Conservation (phyloP, 2,888 invertebrate species). For the Branchipolynoe longqiensis region DNA sequence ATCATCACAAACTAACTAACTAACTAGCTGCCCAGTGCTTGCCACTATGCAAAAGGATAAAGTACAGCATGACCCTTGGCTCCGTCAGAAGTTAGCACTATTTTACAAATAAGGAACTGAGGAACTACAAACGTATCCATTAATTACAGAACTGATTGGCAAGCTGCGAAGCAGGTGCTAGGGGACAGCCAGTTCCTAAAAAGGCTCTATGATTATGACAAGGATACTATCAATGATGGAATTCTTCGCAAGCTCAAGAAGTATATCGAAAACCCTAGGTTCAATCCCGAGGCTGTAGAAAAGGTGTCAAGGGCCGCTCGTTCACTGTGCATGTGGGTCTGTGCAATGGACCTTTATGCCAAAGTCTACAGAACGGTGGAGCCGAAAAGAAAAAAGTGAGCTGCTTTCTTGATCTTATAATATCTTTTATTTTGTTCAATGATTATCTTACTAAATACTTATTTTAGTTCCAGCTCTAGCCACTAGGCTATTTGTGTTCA, state of each 20-base stretch:
- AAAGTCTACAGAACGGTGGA: slow-evolving; percentile 93
- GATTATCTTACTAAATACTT: background rate
- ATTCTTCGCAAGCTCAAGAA: slow-evolving; percentile 88
- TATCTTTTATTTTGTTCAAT: background rate
- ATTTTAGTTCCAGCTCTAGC: background rate
- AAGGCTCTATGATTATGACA: slow-evolving; percentile 91
- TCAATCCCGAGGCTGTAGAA: slow-evolving; percentile 91
- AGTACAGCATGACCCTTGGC: too few species aligned
- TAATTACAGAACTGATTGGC: slow-evolving; percentile 90
- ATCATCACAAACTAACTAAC: too few species aligned
- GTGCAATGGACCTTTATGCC: slow-evolving; percentile 94
- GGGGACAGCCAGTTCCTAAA: slow-evolving; percentile 92
- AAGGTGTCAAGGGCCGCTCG: slow-evolving; percentile 93
- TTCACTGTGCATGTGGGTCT: slow-evolving; percentile 95
- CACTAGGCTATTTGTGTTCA: too few species aligned
- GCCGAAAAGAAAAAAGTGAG: slow-evolving; percentile 91
- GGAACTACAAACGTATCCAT: too few species aligned
- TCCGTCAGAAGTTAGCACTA: too few species aligned
- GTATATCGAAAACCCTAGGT: slow-evolving; percentile 93
- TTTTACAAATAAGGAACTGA: too few species aligned
- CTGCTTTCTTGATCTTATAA: slow-evolving; percentile 63
- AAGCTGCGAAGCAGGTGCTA: slow-evolving; percentile 89
- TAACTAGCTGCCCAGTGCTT: too few species aligned
- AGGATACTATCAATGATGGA: slow-evolving; percentile 91
- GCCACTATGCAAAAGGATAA: too few species aligned